Evolutionary conservation across 2,113 vertebrate genomes (phyloP), one percentile per base, ranked within the genome.

Genomic region (Syrmaticus mikado): DNA sequence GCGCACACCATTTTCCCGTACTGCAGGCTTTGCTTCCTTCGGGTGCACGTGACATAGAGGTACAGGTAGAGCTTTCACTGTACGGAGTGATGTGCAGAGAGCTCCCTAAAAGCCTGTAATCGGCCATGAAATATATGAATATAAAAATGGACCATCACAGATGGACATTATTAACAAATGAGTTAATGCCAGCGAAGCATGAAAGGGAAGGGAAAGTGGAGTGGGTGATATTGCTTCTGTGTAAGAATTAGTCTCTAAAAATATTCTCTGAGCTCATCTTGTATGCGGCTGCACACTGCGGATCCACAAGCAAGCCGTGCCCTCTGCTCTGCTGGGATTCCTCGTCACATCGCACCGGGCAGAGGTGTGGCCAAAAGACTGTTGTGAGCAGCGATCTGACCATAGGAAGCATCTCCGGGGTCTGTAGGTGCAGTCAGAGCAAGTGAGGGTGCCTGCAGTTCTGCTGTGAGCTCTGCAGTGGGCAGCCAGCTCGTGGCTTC

Each of bases 91-190:
- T 45, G 66, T 93, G 81, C 5, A 11, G 43, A 82, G 50, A 79
- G 66, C 52, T 66, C 34, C 52, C 52, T 81, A 32, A 86, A 87
- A 89, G 70, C 46, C 80, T 94, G 68, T 52, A 92, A 74, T 85
- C 67, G 83, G 76, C 82, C 0, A 0, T 85, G 82, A 91, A 91
- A 80, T 83, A 4, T 46, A 22, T 67, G 52, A 68, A 17, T 81
- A 43, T 74, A 67, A 92, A 88, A 96, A 68, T 25, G 43, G 90
- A 7, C 43, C 8, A 0, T 84, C 22, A 9, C 70, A 88, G 80
- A 89, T 87, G 80, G 89, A 65, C 66, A 11, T 82, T 78, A 92
- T 90, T 92, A 88, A 90, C 73, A 92, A 91, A 88, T 89, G 67
- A 87, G 50, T 94, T 90, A 52, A 34, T 83, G 46, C 46, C 45